Evolutionary conservation across 2,797 vertebrate species (phyloP), one percentile per base, ranked within the genome.

Genomic region (Liasis olivaceus): DNA sequence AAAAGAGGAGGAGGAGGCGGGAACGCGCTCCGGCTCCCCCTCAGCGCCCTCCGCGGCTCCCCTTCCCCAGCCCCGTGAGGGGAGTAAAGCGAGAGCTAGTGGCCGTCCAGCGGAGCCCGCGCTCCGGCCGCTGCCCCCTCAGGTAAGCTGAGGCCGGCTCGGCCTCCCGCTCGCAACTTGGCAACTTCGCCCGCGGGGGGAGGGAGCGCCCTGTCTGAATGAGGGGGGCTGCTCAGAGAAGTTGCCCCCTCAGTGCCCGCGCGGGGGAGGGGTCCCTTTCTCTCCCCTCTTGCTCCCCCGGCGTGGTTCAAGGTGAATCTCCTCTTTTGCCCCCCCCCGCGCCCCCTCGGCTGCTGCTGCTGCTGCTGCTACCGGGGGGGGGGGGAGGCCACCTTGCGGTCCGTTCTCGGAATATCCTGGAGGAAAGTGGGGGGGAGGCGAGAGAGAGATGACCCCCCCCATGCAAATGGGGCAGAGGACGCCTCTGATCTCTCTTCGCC

Each of bases 71-170:
- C 89, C 94, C 93, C 91, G 63, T 94, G 91, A 93, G 86, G 93
- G 93, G 93, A 87, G 89, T 17, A 91, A 87, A 36, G 92, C 91
- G 93, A 85, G 89, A 92, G 88, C 5, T 93, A 94, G 93, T 81
- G 95, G 94, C 94, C 51, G 51, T 8, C 93, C 93, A 93, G 72
- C 1, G 87, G 54, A 94, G 94, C 92, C 92, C 36, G 5, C 28
- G 89, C 92, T 93, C 94, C 92, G 91, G 93, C 94, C 93, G 31
- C 31, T 22, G 69, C 69, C 69, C 69, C 31, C 31, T 77, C 69
- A 77, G 69, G 69, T 77, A 77, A 77, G 69, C 69, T 20, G 31
- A 42, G 69, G 17, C 69, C 63, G 5, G 15, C 36, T 17, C 17
- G 31, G 51, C 51, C 51, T 54, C 51, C n/a, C 69, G 69, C 69